A percentile compares a stretch with the other conserved stretches of the same genome.
These are phyloP conservation scores for Drosophila neocordata DNA, from an alignment of 1,140 invertebrate species.

Conservation along the genomic window DNA sequence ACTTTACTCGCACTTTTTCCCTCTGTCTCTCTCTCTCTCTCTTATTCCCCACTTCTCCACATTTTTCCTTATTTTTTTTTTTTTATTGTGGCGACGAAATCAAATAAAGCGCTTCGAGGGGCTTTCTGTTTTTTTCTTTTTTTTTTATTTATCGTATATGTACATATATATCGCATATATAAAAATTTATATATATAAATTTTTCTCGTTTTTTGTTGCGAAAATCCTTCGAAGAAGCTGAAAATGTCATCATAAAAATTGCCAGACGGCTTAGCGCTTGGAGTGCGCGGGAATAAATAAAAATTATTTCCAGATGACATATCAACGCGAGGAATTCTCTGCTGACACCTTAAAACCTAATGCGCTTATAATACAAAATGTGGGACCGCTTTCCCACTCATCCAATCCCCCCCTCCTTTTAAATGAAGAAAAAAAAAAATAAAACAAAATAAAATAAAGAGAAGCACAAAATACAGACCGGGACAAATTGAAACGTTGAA, in stretches of 20 bases:
- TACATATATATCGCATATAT: constrained; percentile 42
- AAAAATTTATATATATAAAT: constrained; percentile 72
- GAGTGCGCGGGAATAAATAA: constrained; percentile 64
- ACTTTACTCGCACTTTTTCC: constrained; percentile 3
- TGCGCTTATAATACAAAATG: constrained; percentile 81
- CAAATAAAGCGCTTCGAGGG: constrained; percentile 72
- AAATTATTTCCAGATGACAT: constrained; percentile 81
- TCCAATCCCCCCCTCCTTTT: too few relatives aligned
- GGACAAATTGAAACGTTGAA: constrained; percentile 74
- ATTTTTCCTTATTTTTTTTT: constrained; percentile 10
- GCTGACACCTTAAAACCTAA: constrained; percentile 81
- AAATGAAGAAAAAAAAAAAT: constrained; percentile 31
- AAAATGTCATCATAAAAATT: constrained; percentile 79
- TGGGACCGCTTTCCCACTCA: constrained; percentile 22
- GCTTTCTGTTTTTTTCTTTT: constrained; percentile 27
- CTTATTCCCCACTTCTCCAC: background rate
- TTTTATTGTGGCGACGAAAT: constrained; percentile 80
- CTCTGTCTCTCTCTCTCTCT: background rate
- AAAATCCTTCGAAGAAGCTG: constrained; percentile 72
- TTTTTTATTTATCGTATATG: constrained; percentile 3
- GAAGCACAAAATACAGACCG: constrained; percentile 50
- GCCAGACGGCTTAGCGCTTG: constrained; percentile 73
- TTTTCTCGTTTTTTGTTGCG: constrained; percentile 29
- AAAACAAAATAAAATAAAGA: constrained; percentile 26
- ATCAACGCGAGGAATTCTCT: constrained; percentile 68